Percentiles rank a stretch among this genome's conserved stretches.
These are phyloP conservation scores for Anaspis maculata DNA, from an alignment of 2,888 invertebrate species.

Conservation along the genomic window DNA sequence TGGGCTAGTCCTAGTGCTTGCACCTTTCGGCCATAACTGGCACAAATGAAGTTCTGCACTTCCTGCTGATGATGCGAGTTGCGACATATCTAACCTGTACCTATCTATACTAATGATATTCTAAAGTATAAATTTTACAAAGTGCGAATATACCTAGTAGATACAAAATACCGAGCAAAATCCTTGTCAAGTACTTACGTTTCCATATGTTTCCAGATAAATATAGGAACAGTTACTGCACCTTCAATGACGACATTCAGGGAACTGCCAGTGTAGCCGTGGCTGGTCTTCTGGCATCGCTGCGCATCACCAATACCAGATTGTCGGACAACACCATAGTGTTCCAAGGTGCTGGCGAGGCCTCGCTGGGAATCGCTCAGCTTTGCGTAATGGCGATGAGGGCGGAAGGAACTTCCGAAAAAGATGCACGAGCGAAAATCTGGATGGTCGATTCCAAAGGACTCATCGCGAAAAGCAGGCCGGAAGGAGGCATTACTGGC, in stretches of 20 bases:
- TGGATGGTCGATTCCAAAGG: constrained; percentile 97
- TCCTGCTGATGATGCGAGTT: too few relatives aligned
- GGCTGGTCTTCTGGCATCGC: constrained; percentile 83
- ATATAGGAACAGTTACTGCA: constrained; percentile 83
- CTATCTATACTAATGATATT: too few relatives aligned
- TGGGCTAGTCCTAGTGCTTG: too few relatives aligned
- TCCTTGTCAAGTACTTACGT: too few relatives aligned
- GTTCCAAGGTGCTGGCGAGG: constrained; percentile 94
- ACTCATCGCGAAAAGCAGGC: constrained; percentile 80
- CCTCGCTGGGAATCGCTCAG: constrained; percentile 75
- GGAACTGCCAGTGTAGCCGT: constrained; percentile 80
- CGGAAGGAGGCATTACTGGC: constrained; percentile 68
- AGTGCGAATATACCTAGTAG: too few relatives aligned
- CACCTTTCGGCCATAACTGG: too few relatives aligned
- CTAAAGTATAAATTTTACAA: too few relatives aligned
- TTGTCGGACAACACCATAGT: constrained; percentile 80
- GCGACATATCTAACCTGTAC: too few relatives aligned
- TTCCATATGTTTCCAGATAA: constrained; percentile 56
- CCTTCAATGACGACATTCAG: constrained; percentile 99
- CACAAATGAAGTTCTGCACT: too few relatives aligned
- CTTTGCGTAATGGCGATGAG: constrained; percentile 90
- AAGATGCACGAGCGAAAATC: constrained; percentile 72
- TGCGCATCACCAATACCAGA: constrained; percentile 72
- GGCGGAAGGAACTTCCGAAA: constrained; percentile 64
- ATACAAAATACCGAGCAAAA: too few relatives aligned